phyloP scores from a whole-genome alignment of 2,797 vertebrate genomes.

The Megalops cyprinoides region DNA sequence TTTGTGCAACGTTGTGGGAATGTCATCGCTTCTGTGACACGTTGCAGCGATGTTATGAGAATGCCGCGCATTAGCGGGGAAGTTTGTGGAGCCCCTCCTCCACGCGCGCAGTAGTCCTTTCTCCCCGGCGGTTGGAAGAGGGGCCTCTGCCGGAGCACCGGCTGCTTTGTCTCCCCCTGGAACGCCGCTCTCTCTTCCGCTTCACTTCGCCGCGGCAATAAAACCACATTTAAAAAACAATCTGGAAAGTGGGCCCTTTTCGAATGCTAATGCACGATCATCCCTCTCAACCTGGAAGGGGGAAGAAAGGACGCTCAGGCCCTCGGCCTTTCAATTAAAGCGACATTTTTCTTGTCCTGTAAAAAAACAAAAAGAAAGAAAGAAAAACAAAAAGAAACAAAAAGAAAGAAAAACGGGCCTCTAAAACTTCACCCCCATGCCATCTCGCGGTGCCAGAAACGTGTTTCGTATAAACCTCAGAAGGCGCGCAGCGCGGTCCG shows the following conservation, averaged over 20 bases:
- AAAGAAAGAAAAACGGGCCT: not conserved
- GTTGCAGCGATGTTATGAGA: not conserved
- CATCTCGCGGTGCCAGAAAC: conserved; percentile 40
- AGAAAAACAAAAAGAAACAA: conserved; percentile 3
- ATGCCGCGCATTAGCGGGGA: not conserved
- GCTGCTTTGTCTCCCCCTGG: conserved; percentile 47
- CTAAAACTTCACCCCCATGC: conserved; percentile 17
- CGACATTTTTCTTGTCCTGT: conserved; percentile 26
- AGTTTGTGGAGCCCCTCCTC: not conserved
- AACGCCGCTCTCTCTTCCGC: conserved; percentile 48
- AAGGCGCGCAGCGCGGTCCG: conserved; percentile 31
- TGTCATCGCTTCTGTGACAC: not conserved
- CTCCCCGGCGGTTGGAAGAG: conserved; percentile 36
- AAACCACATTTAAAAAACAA: conserved; percentile 54
- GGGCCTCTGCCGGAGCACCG: conserved; percentile 31
- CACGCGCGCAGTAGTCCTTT: conserved; percentile 36
- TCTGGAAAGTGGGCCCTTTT: conserved; percentile 31
- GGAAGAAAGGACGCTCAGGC: not conserved
- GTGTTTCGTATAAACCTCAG: conserved; percentile 54
- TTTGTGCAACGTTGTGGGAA: not conserved
- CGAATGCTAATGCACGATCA: conserved; percentile 14
- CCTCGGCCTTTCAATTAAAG: conserved; percentile 13
- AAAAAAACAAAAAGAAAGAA: conserved; percentile 27
- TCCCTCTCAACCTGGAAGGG: not conserved
- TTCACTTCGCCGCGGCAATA: conserved; percentile 57